Conservation (phyloP, 2,797 vertebrate species). For the Lutjanus campechanus region DNA sequence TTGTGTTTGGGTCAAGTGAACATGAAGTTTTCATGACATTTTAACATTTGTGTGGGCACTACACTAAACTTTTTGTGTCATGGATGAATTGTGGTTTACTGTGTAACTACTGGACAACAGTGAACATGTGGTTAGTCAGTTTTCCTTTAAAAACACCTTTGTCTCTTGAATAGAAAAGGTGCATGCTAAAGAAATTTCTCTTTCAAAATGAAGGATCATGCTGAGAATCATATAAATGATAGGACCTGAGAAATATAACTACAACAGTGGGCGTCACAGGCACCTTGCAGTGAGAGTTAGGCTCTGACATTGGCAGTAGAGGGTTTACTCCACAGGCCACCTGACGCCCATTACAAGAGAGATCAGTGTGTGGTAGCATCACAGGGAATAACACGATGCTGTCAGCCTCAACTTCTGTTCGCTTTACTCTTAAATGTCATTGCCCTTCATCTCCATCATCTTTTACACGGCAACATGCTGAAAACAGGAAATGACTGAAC, state of each 20-base stretch:
- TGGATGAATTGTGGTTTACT: no score
- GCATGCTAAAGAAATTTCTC: no score
- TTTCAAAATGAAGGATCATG: not conserved
- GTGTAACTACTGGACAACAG: not conserved
- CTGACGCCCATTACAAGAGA: constrained; percentile 2
- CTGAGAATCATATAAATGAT: not conserved
- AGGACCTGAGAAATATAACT: not conserved
- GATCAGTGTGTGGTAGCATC: not conserved
- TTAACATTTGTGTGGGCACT: no score
- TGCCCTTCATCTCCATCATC: not conserved
- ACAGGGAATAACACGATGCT: not conserved
- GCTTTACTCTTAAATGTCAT: not conserved
- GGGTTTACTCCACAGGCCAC: constrained; percentile 2
- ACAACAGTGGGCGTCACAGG: not conserved
- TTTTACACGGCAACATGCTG: not conserved
- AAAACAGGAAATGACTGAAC: not conserved
- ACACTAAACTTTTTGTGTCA: no score
- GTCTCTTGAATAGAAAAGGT: not conserved
- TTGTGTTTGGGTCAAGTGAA: no score
- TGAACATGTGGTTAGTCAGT: not conserved
- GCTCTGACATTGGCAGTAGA: constrained; percentile 1
- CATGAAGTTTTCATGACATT: no score
- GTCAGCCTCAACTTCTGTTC: not conserved
- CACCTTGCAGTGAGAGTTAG: not conserved
- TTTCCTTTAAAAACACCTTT: not conserved